Evolutionary conservation across 1,140 invertebrate genomes (phyloP).

Genomic region (Heliconius hewitsoni): DNA sequence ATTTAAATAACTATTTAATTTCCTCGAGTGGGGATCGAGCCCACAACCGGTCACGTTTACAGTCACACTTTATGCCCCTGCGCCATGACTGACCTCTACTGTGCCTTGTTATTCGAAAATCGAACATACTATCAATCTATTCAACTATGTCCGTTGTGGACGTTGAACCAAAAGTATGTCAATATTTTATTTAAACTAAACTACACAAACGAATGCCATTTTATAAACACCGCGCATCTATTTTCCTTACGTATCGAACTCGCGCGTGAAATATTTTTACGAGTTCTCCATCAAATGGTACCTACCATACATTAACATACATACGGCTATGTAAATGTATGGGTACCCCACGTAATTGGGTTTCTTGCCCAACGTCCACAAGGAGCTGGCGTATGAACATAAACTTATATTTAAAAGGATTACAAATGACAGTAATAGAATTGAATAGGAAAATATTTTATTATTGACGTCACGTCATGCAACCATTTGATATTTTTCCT

Average conservation of each 20-base stretch:
- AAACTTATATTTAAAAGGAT: slow-evolving; percentile 5
- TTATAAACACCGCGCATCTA: not conserved
- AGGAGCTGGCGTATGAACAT: not conserved
- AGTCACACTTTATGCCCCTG: too few relatives aligned
- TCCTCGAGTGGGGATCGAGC: too few relatives aligned
- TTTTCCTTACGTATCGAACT: not conserved
- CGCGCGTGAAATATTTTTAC: slow-evolving; percentile 1
- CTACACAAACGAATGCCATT: not conserved
- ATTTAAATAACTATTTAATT: too few relatives aligned
- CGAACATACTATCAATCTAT: not conserved
- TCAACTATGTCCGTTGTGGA: not conserved
- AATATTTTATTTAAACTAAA: not conserved
- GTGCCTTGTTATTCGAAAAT: not conserved
- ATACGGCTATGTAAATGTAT: not conserved
- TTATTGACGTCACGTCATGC: not conserved
- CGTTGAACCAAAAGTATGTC: not conserved
- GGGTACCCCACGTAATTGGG: slow-evolving; percentile 6
- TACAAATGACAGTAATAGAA: slow-evolving; percentile 11
- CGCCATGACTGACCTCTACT: too few relatives aligned
- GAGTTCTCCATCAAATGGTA: not conserved
- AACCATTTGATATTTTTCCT: too few relatives aligned
- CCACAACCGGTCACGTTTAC: too few relatives aligned
- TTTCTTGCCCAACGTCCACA: slow-evolving; percentile 4
- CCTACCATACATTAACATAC: slow-evolving; percentile 7
- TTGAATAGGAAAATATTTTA: not conserved